Evolutionary conservation across 2,113 vertebrate genomes (phyloP).

Genomic region (Peromyscus polionotus): DNA sequence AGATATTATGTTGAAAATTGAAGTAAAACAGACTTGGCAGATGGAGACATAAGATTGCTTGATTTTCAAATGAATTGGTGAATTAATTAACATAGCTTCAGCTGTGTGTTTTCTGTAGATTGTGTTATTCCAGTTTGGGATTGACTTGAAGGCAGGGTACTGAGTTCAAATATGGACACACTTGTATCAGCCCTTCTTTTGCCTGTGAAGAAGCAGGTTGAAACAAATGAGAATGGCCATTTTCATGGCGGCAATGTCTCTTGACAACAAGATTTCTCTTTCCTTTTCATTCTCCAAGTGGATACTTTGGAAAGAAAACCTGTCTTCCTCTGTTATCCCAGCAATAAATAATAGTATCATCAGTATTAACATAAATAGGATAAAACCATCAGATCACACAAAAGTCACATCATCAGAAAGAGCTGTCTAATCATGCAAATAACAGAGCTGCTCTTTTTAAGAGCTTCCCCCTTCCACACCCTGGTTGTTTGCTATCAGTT

Average conservation of each 20-base stretch:
- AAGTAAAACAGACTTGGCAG: conserved; percentile 10
- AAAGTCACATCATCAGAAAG: background rate
- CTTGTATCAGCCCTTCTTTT: background rate
- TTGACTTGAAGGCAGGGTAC: background rate
- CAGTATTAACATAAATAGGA: background rate
- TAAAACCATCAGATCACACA: background rate
- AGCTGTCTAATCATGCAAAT: background rate
- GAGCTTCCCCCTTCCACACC: background rate
- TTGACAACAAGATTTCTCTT: background rate
- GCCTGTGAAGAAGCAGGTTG: background rate
- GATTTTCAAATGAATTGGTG: conserved; percentile 17
- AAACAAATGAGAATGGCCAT: background rate
- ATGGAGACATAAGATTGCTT: background rate
- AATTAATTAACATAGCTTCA: conserved; percentile 12
- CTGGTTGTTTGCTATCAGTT: background rate
- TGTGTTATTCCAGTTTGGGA: background rate
- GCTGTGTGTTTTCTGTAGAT: background rate
- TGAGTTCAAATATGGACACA: background rate
- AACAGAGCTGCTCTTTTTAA: background rate
- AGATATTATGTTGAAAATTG: background rate
- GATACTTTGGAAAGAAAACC: background rate
- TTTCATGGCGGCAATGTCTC: background rate
- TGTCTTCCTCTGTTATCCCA: background rate
- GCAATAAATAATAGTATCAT: background rate
- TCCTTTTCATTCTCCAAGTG: conserved; percentile 2